phyloP scores from a whole-genome alignment of 2,113 vertebrate species.

The Leucopternis melanops region DNA sequence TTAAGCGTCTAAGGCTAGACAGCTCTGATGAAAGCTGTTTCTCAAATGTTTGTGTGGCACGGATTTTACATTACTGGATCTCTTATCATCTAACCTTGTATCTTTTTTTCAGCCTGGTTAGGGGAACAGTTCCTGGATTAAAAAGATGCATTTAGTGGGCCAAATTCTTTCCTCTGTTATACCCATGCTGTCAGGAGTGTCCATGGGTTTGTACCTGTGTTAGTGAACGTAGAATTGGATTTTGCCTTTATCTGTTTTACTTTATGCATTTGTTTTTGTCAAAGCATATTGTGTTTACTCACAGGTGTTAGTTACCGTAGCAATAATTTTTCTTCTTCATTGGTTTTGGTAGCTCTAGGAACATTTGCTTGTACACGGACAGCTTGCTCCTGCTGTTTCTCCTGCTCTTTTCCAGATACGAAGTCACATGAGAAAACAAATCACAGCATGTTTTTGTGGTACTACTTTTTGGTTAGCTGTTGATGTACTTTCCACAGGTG shows the following conservation, averaged over 20 bases:
- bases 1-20: neutral
- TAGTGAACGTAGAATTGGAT: neutral
- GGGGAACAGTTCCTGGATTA: neutral
- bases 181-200: neutral
- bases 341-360: conserved; percentile 1
- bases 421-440: neutral
- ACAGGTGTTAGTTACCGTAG: neutral
- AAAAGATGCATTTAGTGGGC: neutral
- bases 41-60: neutral
- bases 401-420: neutral
- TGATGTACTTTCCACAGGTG: neutral
- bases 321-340: neutral
- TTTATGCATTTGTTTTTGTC: neutral
- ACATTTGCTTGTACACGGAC: neutral
- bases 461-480: neutral
- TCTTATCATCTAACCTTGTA: neutral
- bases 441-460: neutral
- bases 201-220: neutral
- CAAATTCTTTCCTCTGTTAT: neutral
- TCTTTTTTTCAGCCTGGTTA: neutral
- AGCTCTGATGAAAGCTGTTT: neutral
- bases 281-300: neutral
- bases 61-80: neutral
- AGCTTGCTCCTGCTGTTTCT: neutral
- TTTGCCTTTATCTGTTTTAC: neutral